Conservation (phyloP, 2,797 vertebrate species). For the Phoeniculus purpureus region DNA sequence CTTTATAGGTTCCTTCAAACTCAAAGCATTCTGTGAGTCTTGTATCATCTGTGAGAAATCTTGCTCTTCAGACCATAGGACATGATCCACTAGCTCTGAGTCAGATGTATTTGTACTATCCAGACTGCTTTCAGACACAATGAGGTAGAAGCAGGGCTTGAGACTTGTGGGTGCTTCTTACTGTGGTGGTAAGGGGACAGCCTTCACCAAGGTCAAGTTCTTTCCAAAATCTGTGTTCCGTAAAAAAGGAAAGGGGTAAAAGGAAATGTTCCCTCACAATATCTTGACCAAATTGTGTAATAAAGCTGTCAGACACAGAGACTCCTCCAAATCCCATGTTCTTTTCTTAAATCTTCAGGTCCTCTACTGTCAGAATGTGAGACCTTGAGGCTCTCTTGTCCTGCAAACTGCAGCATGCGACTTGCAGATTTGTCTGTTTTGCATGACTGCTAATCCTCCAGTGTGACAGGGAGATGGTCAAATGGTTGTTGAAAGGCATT, state of each 20-base stretch:
- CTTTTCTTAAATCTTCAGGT: neutral
- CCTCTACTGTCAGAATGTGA: neutral
- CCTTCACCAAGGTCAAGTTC: neutral
- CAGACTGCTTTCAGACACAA: neutral
- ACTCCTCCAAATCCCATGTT: neutral
- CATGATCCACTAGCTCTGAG: neutral
- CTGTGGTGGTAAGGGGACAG: neutral
- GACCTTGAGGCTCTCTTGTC: neutral
- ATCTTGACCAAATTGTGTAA: neutral
- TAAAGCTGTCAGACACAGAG: neutral
- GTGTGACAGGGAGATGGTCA: neutral
- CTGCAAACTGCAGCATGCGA: neutral
- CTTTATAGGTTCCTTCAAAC: too few species aligned
- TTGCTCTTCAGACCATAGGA: neutral
- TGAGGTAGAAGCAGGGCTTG: neutral
- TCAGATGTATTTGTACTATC: neutral
- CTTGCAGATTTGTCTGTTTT: slow-evolving; percentile 1
- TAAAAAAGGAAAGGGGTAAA: neutral
- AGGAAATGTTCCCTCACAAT: neutral
- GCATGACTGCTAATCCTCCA: neutral
- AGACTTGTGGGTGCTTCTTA: neutral
- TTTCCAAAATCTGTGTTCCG: neutral
- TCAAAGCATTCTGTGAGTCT: neutral
- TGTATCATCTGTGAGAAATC: neutral
- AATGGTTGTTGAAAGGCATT: neutral